phyloP scores from a whole-genome alignment of 2,113 vertebrate species.

The Elanus axillaris region DNA sequence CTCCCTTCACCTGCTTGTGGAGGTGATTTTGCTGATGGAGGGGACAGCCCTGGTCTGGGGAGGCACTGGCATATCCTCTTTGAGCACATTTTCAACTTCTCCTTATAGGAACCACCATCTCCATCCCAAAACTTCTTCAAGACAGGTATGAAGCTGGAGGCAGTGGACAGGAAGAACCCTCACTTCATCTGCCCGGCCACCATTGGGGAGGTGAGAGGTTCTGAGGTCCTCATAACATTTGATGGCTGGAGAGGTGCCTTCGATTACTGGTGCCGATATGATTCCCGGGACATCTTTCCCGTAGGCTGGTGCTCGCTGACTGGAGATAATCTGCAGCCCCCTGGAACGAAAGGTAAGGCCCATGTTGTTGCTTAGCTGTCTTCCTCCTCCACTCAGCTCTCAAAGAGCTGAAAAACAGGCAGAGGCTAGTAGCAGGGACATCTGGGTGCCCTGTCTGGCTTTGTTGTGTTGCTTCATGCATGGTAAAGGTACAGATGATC shows the following conservation, averaged over 20 bases:
- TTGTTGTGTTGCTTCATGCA: accelerated
- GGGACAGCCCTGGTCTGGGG: neutral
- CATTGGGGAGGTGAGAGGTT: constrained; percentile 94
- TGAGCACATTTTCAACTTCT: constrained; percentile 23
- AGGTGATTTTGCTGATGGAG: neutral
- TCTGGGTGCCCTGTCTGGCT: neutral
- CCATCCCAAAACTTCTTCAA: constrained; percentile 96
- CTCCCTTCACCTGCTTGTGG: neutral
- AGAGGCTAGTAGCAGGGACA: neutral
- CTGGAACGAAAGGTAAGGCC: constrained; percentile 92
- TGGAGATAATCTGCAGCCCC: constrained; percentile 98
- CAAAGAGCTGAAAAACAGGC: neutral
- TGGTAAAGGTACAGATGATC: neutral
- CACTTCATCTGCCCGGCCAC: constrained; percentile 99
- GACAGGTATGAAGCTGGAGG: constrained; percentile 98
- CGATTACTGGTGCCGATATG: constrained; percentile 99
- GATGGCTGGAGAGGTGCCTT: constrained; percentile 98
- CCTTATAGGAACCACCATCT: constrained; percentile 88
- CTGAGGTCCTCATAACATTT: constrained; percentile 97
- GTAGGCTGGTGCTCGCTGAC: constrained; percentile 96
- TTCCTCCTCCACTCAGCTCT: constrained; percentile 2
- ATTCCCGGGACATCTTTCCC: constrained; percentile 98
- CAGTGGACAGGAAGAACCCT: constrained; percentile 98
- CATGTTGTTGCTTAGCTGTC: neutral
- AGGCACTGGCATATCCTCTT: neutral